Percentiles rank a stretch among this genome's conserved stretches.
Evolutionary conservation across 2,888 invertebrate species (phyloP).

Genomic region (Agapostemon virescens): DNA sequence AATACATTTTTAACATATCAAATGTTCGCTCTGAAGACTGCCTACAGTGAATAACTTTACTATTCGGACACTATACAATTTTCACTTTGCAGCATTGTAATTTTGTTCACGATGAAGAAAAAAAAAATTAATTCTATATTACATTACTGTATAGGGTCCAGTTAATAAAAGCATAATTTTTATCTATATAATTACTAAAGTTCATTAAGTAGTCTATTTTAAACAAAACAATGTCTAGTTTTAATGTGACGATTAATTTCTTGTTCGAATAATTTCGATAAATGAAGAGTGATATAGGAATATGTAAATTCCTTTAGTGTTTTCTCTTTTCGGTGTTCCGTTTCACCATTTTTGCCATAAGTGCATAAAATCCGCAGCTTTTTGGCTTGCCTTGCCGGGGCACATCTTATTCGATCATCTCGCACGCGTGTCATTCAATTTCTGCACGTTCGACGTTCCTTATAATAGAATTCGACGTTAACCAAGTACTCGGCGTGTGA

Average conservation of each 20-base stretch:
- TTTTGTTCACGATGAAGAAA: too few species aligned
- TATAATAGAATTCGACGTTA: conserved; percentile 23
- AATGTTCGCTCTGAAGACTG: neutral
- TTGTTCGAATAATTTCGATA: neutral
- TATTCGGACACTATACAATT: too few species aligned
- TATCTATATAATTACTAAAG: too few species aligned
- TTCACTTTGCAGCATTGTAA: too few species aligned
- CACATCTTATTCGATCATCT: neutral
- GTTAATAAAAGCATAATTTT: too few species aligned
- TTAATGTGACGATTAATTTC: too few species aligned
- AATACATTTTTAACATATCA: neutral
- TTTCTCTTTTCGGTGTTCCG: neutral
- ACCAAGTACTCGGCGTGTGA: conserved; percentile 1
- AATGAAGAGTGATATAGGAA: neutral
- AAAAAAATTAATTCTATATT: too few species aligned
- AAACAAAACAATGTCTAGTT: too few species aligned
- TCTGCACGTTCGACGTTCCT: neutral
- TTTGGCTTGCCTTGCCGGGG: neutral
- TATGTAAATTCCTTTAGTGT: neutral
- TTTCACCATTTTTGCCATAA: neutral
- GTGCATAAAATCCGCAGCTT: neutral
- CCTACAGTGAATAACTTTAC: too few species aligned
- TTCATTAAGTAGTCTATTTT: too few species aligned
- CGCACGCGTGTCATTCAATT: neutral
- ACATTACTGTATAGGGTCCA: too few species aligned